phyloP scores from a whole-genome alignment of 2,113 vertebrate genomes.

The Odobenus rosmarus region DNA sequence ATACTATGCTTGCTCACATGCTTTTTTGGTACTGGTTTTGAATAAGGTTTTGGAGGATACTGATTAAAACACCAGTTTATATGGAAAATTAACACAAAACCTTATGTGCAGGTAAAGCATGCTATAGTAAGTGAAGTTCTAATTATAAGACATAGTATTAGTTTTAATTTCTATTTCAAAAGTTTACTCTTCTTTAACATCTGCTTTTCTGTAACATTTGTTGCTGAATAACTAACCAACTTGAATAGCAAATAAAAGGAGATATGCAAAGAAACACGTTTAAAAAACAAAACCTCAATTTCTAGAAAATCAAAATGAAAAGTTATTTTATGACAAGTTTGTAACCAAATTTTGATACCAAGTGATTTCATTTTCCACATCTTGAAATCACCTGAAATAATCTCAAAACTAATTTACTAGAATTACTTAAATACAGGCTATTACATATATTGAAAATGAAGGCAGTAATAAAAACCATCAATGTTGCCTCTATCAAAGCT shows the following conservation, averaged over 20 bases:
- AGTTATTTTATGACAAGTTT: neutral
- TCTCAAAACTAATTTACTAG: neutral
- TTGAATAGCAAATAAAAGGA: slow-evolving; percentile 24
- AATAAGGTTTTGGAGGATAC: neutral
- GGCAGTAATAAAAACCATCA: neutral
- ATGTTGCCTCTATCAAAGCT: neutral
- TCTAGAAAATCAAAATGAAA: slow-evolving; percentile 41
- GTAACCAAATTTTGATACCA: neutral
- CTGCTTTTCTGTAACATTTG: slow-evolving; percentile 25
- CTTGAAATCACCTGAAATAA: slow-evolving; percentile 8
- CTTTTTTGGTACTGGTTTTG: neutral
- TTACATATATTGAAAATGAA: neutral
- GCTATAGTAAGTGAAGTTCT: neutral
- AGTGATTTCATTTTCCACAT: neutral
- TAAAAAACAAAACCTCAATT: slow-evolving; percentile 45
- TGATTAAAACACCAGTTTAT: slow-evolving; percentile 28
- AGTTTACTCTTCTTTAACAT: neutral
- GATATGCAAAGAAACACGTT: neutral
- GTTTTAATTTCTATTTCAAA: slow-evolving; percentile 16
- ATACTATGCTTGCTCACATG: neutral
- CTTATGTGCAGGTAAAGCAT: slow-evolving; percentile 21
- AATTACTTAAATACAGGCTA: neutral
- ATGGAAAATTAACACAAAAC: slow-evolving; percentile 12
- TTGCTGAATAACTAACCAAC: slow-evolving; percentile 19
- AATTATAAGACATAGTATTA: neutral